Percentiles rank a stretch among this genome's conserved stretches.
These are phyloP conservation scores for Taurulus bubalis DNA, from an alignment of 2,113 vertebrate genomes.

Conservation along the genomic window DNA sequence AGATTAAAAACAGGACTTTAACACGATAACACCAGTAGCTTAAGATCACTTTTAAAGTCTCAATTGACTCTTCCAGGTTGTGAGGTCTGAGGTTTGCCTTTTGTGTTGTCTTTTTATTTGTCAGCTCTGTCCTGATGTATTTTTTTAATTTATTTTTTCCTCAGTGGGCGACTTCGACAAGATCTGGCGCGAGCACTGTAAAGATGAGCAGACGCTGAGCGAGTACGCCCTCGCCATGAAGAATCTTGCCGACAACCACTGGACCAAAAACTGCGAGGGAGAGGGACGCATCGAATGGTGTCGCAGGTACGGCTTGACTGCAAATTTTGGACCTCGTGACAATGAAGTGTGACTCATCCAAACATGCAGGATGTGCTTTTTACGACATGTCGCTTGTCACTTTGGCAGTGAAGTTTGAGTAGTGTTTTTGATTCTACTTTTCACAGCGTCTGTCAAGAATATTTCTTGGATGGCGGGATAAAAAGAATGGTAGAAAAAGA, in stretches of 20 bases:
- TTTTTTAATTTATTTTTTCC: neutral
- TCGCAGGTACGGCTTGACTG: slow-evolving; percentile 87
- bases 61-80: neutral
- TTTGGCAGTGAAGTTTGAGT: neutral
- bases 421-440: slow-evolving; percentile 32
- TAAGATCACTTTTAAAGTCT: neutral
- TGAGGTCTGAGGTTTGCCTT: neutral
- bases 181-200: slow-evolving; percentile 98
- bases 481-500: slow-evolving; percentile 96
- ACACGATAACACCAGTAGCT: neutral
- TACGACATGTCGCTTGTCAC: neutral
- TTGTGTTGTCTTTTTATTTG: neutral
- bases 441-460: slow-evolving; percentile 94
- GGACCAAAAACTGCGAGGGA: slow-evolving; percentile 94
- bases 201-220: slow-evolving; percentile 95
- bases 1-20: neutral
- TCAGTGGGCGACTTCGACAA: slow-evolving; percentile 98
- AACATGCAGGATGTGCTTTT: neutral
- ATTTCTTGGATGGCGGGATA: slow-evolving; percentile 96
- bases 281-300: slow-evolving; percentile 99
- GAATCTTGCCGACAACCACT: slow-evolving; percentile 97
- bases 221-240: slow-evolving; percentile 99
- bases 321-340: neutral
- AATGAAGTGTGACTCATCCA: neutral
- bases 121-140: slow-evolving; percentile 3